phyloP scores from a whole-genome alignment of 2,113 vertebrate species.

The Phaetusa simplex region DNA sequence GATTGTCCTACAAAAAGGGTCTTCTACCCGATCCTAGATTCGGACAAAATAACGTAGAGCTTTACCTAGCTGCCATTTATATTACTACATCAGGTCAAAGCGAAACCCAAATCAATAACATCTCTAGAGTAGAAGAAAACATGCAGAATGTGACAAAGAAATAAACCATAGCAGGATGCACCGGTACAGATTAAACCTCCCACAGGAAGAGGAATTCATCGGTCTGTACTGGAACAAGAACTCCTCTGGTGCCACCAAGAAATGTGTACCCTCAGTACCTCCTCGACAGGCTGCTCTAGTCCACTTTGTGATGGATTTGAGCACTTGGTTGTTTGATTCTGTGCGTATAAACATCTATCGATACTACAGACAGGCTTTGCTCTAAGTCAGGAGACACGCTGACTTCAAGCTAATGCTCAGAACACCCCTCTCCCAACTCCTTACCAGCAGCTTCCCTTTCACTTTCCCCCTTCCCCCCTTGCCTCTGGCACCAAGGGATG shows the following conservation, averaged over 20 bases:
- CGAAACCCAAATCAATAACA: not conserved
- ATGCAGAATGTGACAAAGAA: not conserved
- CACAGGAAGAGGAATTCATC: not conserved
- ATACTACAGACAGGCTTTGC: not conserved
- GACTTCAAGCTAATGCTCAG: not conserved
- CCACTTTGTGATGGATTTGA: not conserved
- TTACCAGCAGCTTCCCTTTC: not conserved
- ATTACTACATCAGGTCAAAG: not conserved
- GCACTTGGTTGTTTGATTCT: not conserved
- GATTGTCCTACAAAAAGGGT: not conserved
- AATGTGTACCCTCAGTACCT: no score
- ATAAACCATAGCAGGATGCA: not conserved
- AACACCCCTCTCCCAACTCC: not conserved
- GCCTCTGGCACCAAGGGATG: not conserved
- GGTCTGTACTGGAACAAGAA: not conserved
- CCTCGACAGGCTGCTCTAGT: not conserved
- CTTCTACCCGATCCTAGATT: not conserved
- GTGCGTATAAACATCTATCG: not conserved
- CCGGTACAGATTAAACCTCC: not conserved
- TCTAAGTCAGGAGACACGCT: not conserved
- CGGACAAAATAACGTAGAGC: not conserved
- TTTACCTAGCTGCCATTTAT: not conserved
- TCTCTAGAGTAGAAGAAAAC: not conserved
- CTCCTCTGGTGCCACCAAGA: not conserved
- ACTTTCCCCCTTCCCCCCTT: no score